Percentiles rank a stretch among this genome's conserved stretches.
phyloP scores from a whole-genome alignment of 1,140 invertebrate species.

The Asobara japonica region DNA sequence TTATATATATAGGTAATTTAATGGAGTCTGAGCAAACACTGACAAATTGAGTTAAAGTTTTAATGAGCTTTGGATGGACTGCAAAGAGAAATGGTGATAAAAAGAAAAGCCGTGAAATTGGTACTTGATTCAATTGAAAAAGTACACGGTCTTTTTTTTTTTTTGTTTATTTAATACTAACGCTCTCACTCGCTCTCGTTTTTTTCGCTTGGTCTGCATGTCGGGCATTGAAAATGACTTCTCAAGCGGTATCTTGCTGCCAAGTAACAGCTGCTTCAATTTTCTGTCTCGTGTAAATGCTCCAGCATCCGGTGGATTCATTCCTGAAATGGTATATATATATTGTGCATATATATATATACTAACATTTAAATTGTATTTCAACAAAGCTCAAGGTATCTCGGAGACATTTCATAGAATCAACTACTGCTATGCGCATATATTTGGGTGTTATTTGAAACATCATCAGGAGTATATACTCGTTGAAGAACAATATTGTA shows the following conservation, averaged over 20 bases:
- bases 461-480: no score
- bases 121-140: slow-evolving; percentile 14
- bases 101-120: not conserved
- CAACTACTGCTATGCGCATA: no score
- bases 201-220: slow-evolving; percentile 78
- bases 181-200: slow-evolving; percentile 74
- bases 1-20: slow-evolving; percentile 22
- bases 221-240: slow-evolving; percentile 86
- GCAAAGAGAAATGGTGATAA: not conserved
- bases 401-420: no score
- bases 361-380: no score
- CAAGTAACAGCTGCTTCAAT: slow-evolving; percentile 47
- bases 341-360: not conserved
- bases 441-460: no score
- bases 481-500: no score
- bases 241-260: slow-evolving; percentile 72
- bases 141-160: not conserved
- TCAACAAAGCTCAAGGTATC: no score
- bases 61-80: slow-evolving; percentile 27
- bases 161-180: slow-evolving; percentile 64
- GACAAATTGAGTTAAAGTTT: slow-evolving; percentile 32
- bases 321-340: slow-evolving; percentile 15
- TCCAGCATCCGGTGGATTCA: slow-evolving; percentile 34
- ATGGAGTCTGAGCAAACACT: slow-evolving; percentile 2
- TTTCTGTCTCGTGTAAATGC: slow-evolving; percentile 41